Evolutionary conservation across 2,888 invertebrate genomes (phyloP).

Genomic region (Cacoxenus indagator): DNA sequence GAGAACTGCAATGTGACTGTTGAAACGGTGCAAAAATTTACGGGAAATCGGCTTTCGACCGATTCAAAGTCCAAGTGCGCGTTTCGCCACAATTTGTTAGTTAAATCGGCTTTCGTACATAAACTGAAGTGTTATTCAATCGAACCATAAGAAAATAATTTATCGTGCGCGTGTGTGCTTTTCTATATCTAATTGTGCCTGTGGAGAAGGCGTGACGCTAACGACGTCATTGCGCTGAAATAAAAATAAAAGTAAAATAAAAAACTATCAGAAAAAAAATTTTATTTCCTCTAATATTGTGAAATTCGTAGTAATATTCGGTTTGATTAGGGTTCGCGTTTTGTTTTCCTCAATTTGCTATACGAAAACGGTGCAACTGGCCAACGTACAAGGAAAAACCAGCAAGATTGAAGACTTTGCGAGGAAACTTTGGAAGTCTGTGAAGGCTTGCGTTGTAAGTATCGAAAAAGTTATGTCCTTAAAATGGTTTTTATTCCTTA

Average conservation of each 20-base stretch:
- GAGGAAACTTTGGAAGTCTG: constrained; percentile 72
- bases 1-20: constrained; percentile 45
- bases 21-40: background rate
- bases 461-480: constrained; percentile 36
- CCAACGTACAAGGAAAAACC: constrained; percentile 63
- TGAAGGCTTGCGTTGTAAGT: constrained; percentile 72
- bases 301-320: background rate
- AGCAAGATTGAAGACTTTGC: constrained; percentile 72
- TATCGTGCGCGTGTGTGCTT: constrained; percentile 6
- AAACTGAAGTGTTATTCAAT: constrained; percentile 18
- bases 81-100: constrained; percentile 16
- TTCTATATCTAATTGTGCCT: too few species aligned
- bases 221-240: too few species aligned
- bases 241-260: background rate
- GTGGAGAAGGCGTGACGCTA: too few species aligned
- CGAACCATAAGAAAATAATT: background rate
- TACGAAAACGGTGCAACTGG: constrained; percentile 48
- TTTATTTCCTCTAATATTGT: background rate
- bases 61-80: constrained; percentile 9
- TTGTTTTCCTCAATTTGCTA: background rate
- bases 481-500: too few species aligned
- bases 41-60: constrained; percentile 12
- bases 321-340: background rate
- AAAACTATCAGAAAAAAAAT: background rate
- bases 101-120: constrained; percentile 14